phyloP scores from a whole-genome alignment of 2,888 invertebrate genomes.

The Sussaba pulchella region DNA sequence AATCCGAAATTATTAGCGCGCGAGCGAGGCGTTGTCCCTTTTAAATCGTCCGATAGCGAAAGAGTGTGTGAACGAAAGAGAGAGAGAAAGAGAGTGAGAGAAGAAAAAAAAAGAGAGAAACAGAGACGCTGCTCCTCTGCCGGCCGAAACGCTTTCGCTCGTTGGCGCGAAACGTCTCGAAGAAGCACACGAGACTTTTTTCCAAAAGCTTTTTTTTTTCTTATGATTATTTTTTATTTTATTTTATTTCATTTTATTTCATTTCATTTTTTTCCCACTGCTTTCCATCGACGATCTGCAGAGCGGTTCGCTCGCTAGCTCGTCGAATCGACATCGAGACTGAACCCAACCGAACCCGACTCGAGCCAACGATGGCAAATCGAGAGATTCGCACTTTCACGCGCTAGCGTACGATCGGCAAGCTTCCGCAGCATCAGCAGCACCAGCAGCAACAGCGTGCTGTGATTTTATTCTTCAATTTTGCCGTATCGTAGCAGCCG shows the following conservation, averaged over 20 bases:
- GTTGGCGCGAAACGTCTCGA: constrained; percentile 62
- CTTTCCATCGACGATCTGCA: constrained; percentile 28
- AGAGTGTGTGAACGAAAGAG: too few relatives aligned
- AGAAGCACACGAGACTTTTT: constrained; percentile 48
- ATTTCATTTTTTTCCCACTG: neutral
- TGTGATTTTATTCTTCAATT: too few relatives aligned
- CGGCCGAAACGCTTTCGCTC: constrained; percentile 47
- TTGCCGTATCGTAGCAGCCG: too few relatives aligned
- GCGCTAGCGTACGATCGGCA: constrained; percentile 37
- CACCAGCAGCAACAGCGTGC: neutral
- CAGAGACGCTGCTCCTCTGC: neutral
- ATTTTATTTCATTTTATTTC: too few relatives aligned
- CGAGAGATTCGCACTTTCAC: constrained; percentile 63
- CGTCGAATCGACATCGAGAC: neutral
- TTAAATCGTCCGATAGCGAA: too few relatives aligned
- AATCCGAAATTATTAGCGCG: too few relatives aligned
- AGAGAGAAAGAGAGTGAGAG: too few relatives aligned
- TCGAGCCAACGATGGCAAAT: constrained; percentile 32
- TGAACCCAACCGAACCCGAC: neutral
- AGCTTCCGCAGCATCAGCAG: neutral
- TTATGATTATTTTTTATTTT: too few relatives aligned
- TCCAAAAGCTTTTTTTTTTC: neutral
- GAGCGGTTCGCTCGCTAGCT: constrained; percentile 2
- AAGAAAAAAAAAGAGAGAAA: neutral
- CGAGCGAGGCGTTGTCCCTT: too few relatives aligned